Base-by-base conservation (phyloP, 64 coral and sea anemone genomes). In the Dendronephthya gigantea region DNA sequence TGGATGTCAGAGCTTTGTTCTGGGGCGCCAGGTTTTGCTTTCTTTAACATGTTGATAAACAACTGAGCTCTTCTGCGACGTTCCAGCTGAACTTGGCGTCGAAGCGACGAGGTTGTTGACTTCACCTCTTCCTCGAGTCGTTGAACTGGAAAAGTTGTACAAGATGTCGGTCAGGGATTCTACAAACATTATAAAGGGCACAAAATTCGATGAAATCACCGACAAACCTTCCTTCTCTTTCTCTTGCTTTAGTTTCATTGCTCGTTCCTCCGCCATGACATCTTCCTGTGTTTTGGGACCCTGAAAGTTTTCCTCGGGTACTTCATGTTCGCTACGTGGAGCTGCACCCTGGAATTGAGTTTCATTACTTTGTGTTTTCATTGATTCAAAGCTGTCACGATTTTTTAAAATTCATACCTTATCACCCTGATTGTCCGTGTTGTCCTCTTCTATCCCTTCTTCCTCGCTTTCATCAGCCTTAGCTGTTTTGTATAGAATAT, bases 41-140 rank as follows among this genome's bases (percentile, higher is more conserved):
- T 98, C 92, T 98, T 98, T 23, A 98, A 58, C 95, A 98, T 98
- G 39, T 92, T 98, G 28, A 98, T 98, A 72, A 98, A 98, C 25
- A 98, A 86, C 27, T 92, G 93, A 8, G 95, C 95, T 47, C 89
- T 90, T 31, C 95, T 84, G 59, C 92, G 84, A 59, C 95, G 88
- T 39, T 98, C 95, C 33, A 93, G 35, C 40, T 98, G 95, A 81
- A 98, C 90, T 68, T 98, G 95, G 36, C 72, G 72, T 37, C 30
- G 25, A 19, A 79, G 72, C 1, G 72, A 79, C 15, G 72, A 79
- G 7, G 72, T 79, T 33, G 72, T 79, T 1, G 72, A 79, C 28
- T 79, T 79, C 32, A 19, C 72, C 15, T 79, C 72, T 39, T 79
- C 72, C 10, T 79, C 72, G 2, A 79, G 72, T 35, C 72, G 10